Percentiles rank a stretch among this genome's conserved stretches.
Evolutionary conservation across 2,888 invertebrate genomes (phyloP).

Genomic region (Melinaea menophilus): DNA sequence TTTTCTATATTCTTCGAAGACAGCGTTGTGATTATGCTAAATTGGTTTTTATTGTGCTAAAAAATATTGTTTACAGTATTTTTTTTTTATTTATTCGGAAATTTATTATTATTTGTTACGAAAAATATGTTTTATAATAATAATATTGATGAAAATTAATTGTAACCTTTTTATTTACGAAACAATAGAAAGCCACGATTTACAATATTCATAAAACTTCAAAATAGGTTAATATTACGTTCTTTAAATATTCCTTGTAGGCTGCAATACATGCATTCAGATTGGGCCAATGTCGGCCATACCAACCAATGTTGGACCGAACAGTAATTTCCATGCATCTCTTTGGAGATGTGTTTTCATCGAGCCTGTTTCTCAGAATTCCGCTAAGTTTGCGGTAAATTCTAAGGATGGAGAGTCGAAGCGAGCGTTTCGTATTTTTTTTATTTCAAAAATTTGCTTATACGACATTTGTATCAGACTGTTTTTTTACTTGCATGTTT

Average conservation of each 20-base stretch:
- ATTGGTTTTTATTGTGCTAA: background rate
- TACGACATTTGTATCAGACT: background rate
- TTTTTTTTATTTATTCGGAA: background rate
- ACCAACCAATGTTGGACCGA: slow-evolving; percentile 19
- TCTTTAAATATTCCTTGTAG: background rate
- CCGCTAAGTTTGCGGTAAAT: slow-evolving; percentile 8
- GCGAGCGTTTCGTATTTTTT: background rate
- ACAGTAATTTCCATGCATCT: slow-evolving; percentile 45
- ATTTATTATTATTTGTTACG: too few relatives aligned
- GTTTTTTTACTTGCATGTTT: too few relatives aligned
- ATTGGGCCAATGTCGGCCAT: slow-evolving; percentile 10
- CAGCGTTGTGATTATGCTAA: slow-evolving; percentile 2
- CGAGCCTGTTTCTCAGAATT: slow-evolving; percentile 35
- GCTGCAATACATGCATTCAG: background rate
- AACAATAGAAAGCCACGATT: too few relatives aligned
- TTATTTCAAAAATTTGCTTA: background rate
- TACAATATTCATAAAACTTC: too few relatives aligned
- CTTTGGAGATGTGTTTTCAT: slow-evolving; percentile 42
- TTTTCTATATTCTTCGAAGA: background rate
- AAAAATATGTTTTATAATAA: too few relatives aligned
- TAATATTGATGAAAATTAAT: too few relatives aligned
- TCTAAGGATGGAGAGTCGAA: background rate
- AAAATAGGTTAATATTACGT: too few relatives aligned
- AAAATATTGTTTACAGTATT: background rate
- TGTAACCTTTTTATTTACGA: too few relatives aligned